These are phyloP conservation scores for Drosophila ananassae DNA, from an alignment of 1,140 invertebrate genomes.

Conservation along the genomic window DNA sequence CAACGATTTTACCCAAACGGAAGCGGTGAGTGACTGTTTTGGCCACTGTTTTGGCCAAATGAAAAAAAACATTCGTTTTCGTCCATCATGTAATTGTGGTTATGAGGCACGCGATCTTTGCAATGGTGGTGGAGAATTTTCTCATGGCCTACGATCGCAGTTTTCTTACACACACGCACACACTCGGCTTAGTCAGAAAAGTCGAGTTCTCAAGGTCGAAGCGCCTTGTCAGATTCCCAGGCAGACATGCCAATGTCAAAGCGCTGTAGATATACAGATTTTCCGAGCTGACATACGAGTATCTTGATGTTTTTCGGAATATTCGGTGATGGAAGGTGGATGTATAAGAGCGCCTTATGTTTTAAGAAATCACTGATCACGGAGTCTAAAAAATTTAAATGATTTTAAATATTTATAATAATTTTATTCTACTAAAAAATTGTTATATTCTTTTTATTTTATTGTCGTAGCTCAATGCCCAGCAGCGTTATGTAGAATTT, in stretches of 20 bases:
- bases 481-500: conserved; percentile 91
- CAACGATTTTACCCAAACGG: conserved; percentile 91
- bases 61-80: conserved; percentile 14
- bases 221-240: conserved; percentile 60
- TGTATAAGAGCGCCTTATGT: background rate
- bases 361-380: background rate
- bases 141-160: conserved; percentile 34
- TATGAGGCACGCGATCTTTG: conserved; percentile 57
- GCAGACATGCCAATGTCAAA: conserved; percentile 79
- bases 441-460: too few species aligned
- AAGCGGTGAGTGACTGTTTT: conserved; percentile 92
- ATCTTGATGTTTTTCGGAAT: background rate
- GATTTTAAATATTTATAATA: too few species aligned
- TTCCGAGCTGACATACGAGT: conserved; percentile 16
- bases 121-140: conserved; percentile 41
- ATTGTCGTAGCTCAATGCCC: conserved; percentile 83
- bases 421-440: too few species aligned
- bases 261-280: conserved; percentile 36
- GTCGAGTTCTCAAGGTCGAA: conserved; percentile 53
- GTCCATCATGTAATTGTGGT: conserved; percentile 40
- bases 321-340: conserved; percentile 6
- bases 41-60: conserved; percentile 11
- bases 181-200: conserved; percentile 41
- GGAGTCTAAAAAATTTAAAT: too few species aligned
- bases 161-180: conserved; percentile 41